phyloP scores from a whole-genome alignment of 1,140 invertebrate genomes.

The Mycetomoellerius zeteki region DNA sequence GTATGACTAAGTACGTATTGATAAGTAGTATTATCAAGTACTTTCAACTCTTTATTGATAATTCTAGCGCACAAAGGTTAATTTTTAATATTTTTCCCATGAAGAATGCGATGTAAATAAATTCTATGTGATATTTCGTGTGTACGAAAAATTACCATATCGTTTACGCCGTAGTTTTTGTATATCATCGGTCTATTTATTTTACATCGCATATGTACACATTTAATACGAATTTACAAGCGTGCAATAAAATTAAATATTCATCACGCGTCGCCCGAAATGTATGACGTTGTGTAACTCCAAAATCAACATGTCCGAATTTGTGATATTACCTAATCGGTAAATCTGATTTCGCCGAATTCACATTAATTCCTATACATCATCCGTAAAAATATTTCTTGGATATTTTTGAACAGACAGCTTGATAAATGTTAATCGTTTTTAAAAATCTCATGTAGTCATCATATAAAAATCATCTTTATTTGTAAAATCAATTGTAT shows the following conservation, averaged over 20 bases:
- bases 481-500: not conserved
- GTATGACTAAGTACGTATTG: too few species aligned
- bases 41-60: not conserved
- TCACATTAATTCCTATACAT: not conserved
- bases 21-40: not conserved
- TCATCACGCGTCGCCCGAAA: slow-evolving; percentile 32
- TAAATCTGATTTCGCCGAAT: not conserved
- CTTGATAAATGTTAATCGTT: not conserved
- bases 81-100: not conserved
- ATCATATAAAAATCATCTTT: not conserved
- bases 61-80: not conserved
- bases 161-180: not conserved
- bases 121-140: not conserved
- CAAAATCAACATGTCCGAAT: slow-evolving; percentile 40
- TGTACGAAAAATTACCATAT: not conserved
- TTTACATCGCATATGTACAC: not conserved
- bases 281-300: slow-evolving; percentile 25
- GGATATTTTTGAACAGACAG: slow-evolving; percentile 8
- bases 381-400: not conserved
- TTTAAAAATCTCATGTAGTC: not conserved
- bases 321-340: slow-evolving; percentile 20
- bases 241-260: slow-evolving; percentile 43
- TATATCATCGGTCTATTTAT: slow-evolving; percentile 11
- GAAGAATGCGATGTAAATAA: not conserved
- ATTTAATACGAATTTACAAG: slow-evolving; percentile 31